These are phyloP conservation scores for Zaprionus lachaisei DNA, from an alignment of 1,140 invertebrate genomes.

Conservation along the genomic window DNA sequence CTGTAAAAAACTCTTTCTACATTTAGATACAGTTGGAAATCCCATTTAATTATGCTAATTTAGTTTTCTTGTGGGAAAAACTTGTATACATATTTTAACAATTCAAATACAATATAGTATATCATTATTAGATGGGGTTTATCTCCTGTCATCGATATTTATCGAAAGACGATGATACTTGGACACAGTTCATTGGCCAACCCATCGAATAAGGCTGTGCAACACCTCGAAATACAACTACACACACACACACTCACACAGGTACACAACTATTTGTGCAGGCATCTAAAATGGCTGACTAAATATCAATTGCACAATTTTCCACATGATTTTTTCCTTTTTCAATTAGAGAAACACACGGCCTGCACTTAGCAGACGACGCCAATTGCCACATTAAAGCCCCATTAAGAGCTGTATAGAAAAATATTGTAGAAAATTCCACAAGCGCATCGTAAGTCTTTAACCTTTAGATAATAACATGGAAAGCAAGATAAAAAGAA, in stretches of 20 bases:
- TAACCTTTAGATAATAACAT: constrained; percentile 66
- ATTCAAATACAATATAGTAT: not conserved
- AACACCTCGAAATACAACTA: constrained; percentile 30
- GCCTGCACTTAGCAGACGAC: constrained; percentile 38
- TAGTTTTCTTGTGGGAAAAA: not conserved
- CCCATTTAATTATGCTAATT: not conserved
- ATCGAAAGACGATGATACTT: not conserved
- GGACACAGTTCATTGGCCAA: constrained; percentile 21
- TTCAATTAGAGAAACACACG: constrained; percentile 67
- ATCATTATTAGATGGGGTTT: not conserved
- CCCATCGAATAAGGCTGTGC: constrained; percentile 8
- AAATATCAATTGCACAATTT: constrained; percentile 58
- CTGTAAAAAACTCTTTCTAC: not conserved
- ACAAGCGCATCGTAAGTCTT: constrained; percentile 63
- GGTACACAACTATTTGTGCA: constrained; percentile 24
- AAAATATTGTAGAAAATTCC: constrained; percentile 67
- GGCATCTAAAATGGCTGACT: constrained; percentile 44
- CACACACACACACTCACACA: not conserved
- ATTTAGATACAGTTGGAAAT: not conserved
- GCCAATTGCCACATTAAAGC: constrained; percentile 77
- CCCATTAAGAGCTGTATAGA: constrained; percentile 48
- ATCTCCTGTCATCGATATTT: not conserved
- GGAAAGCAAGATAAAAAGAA: constrained; percentile 32
- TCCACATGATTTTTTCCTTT: constrained; percentile 67
- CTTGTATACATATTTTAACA: constrained; percentile 10